Conservation (phyloP, 2,797 vertebrate genomes). For the Enteromius afrohamiltoni region DNA sequence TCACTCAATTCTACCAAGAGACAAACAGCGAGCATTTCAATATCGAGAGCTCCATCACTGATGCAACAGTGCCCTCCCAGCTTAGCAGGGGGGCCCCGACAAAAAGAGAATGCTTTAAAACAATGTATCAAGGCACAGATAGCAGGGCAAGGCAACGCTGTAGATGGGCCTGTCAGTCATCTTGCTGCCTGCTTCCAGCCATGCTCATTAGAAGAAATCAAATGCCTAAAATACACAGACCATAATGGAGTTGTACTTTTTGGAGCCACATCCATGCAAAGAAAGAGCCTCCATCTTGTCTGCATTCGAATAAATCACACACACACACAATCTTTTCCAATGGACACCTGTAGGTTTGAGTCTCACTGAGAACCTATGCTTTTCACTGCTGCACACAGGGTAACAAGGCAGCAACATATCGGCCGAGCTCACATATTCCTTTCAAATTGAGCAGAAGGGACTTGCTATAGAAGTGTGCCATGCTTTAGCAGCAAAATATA, state of each 20-base stretch:
- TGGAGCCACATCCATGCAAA: slow-evolving; percentile 63
- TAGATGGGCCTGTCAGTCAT: slow-evolving; percentile 70
- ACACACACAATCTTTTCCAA: slow-evolving; percentile 48
- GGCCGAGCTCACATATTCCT: slow-evolving; percentile 75
- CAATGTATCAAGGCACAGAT: slow-evolving; percentile 7
- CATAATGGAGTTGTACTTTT: slow-evolving; percentile 70
- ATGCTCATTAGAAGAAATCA: slow-evolving; percentile 67
- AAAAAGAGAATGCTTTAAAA: background rate
- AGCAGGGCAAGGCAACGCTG: slow-evolving; percentile 71
- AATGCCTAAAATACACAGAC: slow-evolving; percentile 66
- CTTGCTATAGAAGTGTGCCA: slow-evolving; percentile 70
- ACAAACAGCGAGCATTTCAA: slow-evolving; percentile 28
- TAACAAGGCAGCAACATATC: slow-evolving; percentile 77
- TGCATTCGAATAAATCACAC: background rate
- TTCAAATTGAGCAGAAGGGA: slow-evolving; percentile 76
- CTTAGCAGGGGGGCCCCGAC: slow-evolving; percentile 1
- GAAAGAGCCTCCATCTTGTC: slow-evolving; percentile 61
- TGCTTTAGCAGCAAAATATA: slow-evolving; percentile 73
- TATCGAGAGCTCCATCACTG: background rate
- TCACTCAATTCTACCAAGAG: background rate
- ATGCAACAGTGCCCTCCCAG: slow-evolving; percentile 18
- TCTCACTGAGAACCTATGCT: slow-evolving; percentile 53
- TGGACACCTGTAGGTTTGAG: slow-evolving; percentile 65
- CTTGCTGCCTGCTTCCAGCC: slow-evolving; percentile 70
- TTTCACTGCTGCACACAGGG: slow-evolving; percentile 62